phyloP scores from a whole-genome alignment of 2,888 invertebrate genomes.

The Metopia argyrocephala region DNA sequence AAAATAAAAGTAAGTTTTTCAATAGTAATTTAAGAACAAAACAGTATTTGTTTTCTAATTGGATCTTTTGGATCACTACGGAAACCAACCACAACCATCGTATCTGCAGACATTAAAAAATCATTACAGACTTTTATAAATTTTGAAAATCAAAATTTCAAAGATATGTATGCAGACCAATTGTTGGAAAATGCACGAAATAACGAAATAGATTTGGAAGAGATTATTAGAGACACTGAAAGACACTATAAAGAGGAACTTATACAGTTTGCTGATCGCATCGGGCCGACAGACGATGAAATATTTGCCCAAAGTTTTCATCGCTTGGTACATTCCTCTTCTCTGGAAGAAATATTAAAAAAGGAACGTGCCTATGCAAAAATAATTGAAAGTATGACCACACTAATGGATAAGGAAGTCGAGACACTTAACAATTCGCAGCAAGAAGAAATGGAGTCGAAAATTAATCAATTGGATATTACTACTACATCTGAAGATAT shows the following conservation, averaged over 20 bases:
- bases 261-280: constrained; percentile 89
- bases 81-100: too few relatives aligned
- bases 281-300: constrained; percentile 90
- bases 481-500: constrained; percentile 86
- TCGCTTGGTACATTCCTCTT: constrained; percentile 88
- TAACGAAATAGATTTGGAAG: constrained; percentile 85
- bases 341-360: constrained; percentile 91
- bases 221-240: constrained; percentile 88
- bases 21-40: not conserved
- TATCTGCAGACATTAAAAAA: constrained; percentile 70
- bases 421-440: constrained; percentile 86
- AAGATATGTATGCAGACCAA: constrained; percentile 83
- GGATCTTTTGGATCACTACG: too few relatives aligned
- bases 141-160: constrained; percentile 83
- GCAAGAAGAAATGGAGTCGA: constrained; percentile 92
- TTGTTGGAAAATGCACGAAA: constrained; percentile 82
- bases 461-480: constrained; percentile 87
- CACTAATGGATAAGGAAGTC: constrained; percentile 86
- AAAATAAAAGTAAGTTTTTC: constrained; percentile 69
- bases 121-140: constrained; percentile 83
- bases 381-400: constrained; percentile 86
- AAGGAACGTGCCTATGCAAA: constrained; percentile 92
- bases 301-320: constrained; percentile 81
- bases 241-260: constrained; percentile 90
- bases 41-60: not conserved